These are phyloP conservation scores for Siderastrea radians DNA, from an alignment of 92 coral and sea anemone genomes.

Conservation along the genomic window DNA sequence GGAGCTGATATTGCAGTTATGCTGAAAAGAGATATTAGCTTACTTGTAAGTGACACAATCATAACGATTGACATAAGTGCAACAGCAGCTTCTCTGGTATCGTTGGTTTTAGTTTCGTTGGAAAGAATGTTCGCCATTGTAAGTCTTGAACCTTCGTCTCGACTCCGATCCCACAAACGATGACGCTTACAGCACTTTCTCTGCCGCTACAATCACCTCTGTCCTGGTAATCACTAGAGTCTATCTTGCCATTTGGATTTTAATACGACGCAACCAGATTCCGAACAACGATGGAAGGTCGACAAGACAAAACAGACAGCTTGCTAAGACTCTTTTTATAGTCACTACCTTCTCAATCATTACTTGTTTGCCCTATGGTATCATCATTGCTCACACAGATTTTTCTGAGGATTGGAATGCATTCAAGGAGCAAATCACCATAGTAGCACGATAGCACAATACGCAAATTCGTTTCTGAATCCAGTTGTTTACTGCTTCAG, in stretches of 20 bases:
- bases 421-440: constrained; percentile 1
- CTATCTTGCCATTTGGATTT: constrained; percentile 15
- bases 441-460: not conserved
- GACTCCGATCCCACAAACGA: not conserved
- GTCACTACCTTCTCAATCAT: constrained; percentile 19
- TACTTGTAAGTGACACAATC: not conserved
- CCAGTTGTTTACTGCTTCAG: constrained; percentile 20
- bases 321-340: not conserved
- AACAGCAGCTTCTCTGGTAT: not conserved
- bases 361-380: not conserved
- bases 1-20: not conserved
- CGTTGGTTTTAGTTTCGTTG: constrained; percentile 15
- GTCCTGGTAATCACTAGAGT: not conserved
- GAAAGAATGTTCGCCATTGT: constrained; percentile 18
- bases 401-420: not conserved
- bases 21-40: not conserved
- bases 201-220: not conserved
- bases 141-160: not conserved
- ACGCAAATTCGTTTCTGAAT: constrained; percentile 13
- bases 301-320: not conserved
- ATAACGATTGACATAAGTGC: not conserved
- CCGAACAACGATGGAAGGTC: not conserved
- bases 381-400: not conserved
- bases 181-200: not conserved
- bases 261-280: not conserved